Conservation (phyloP, 2,888 invertebrate species). For the Lathronympha strigana region DNA sequence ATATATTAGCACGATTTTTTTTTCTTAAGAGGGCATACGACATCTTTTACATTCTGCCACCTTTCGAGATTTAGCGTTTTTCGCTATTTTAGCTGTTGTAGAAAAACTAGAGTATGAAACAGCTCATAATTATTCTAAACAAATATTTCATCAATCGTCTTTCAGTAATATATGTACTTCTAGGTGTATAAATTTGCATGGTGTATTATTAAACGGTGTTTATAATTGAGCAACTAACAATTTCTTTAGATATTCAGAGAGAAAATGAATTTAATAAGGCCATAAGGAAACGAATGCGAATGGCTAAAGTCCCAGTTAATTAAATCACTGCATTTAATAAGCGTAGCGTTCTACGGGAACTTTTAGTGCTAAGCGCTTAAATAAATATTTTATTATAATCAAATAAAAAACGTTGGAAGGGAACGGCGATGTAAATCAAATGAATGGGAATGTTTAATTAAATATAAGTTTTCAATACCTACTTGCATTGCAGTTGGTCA, state of each 20-base stretch:
- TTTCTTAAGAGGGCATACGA: too few species aligned
- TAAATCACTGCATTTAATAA: conserved; percentile 20
- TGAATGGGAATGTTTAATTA: conserved; percentile 51
- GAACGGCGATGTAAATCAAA: conserved; percentile 44
- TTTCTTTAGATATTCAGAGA: neutral
- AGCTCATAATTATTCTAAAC: too few species aligned
- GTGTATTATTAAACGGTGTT: neutral
- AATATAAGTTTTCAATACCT: conserved; percentile 53
- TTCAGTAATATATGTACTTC: too few species aligned
- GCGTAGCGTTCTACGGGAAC: neutral
- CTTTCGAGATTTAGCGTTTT: too few species aligned
- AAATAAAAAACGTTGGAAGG: conserved; percentile 2
- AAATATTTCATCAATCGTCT: too few species aligned
- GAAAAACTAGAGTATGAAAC: too few species aligned
- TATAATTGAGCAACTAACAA: neutral
- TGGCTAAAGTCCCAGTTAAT: neutral
- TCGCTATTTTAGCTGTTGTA: too few species aligned
- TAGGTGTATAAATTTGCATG: neutral
- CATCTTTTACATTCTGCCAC: too few species aligned
- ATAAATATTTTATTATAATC: conserved; percentile 13
- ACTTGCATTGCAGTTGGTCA: conserved; percentile 45
- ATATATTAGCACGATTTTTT: too few species aligned
- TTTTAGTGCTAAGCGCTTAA: conserved; percentile 3
- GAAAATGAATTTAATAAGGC: neutral
- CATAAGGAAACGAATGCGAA: neutral